Evolutionary conservation across 2,113 vertebrate genomes (phyloP), one percentile per base, ranked within the genome.

Genomic region (Aplodontia rufa): DNA sequence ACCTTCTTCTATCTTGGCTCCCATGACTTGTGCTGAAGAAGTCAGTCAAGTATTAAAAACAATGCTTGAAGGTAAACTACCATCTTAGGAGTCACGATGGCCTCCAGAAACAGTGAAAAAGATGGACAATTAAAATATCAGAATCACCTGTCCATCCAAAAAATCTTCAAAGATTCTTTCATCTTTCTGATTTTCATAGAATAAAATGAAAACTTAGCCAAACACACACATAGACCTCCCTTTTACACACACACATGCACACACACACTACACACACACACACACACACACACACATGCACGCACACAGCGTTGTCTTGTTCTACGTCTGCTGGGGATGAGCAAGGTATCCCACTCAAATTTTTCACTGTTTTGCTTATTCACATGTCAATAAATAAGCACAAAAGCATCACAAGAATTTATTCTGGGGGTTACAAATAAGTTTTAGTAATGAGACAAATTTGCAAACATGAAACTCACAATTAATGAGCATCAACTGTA

Each of bases 11-110:
- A 97, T 98, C 97, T 98, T 98, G 98, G 98, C 99, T 90, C 98
- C 98, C 60, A 99, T 55, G 99, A 98, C 94, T 98, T 99, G 90
- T 97, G 95, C 96, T 99, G 90, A 98, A 98, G 97, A 99, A 99
- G 94, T 97, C 99, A 58, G 94, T 96, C 89, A 98, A 98, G 81
- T 98, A 97, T 81, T 98, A 98, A 96, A 99, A 97, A 95, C 98
- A 97, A 82, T 0, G 1, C 64, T 85, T 62, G 78, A 99, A 99
- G 98, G 98, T 98, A 97, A 97, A 95, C 71, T 30, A 53, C 7
- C 19, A 30, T 19, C n/a, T 17, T 75, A 68, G 47, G 32, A 91
- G 14, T 49, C 75, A 40, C 4, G 66, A 12, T 32, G 22, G 68
- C 47, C 30, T 83, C 85, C 37, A 81, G 55, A 68, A 78, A 74